Evolutionary conservation across 2,888 invertebrate genomes (phyloP).

Genomic region (Actias luna): DNA sequence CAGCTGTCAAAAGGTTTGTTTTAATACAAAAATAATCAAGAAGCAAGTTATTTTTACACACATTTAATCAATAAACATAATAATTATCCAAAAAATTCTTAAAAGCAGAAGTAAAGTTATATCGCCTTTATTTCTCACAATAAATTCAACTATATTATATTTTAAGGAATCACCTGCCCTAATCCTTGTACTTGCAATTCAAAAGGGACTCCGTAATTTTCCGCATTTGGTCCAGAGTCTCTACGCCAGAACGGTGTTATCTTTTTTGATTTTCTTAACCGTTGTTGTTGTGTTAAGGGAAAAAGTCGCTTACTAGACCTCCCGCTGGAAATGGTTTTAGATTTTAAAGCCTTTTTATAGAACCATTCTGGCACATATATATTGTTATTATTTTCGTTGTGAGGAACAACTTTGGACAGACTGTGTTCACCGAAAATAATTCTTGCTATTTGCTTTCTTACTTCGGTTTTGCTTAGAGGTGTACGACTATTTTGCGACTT

Average conservation of each 20-base stretch:
- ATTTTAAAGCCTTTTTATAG: constrained; percentile 24
- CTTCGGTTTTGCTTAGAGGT: constrained; percentile 6
- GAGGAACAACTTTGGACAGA: constrained; percentile 31
- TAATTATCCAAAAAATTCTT: background rate
- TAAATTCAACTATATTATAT: constrained; percentile 9
- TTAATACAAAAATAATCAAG: too few relatives aligned
- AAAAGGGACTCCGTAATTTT: constrained; percentile 52
- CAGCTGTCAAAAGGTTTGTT: background rate
- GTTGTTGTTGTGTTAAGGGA: constrained; percentile 38
- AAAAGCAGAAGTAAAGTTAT: background rate
- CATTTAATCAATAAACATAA: background rate
- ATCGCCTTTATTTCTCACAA: background rate
- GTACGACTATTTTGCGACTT: background rate
- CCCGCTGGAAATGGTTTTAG: constrained; percentile 9
- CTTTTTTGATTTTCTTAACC: constrained; percentile 21
- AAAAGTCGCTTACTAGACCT: constrained; percentile 29
- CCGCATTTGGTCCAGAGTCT: constrained; percentile 25
- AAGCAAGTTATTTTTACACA: background rate
- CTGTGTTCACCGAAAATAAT: constrained; percentile 19
- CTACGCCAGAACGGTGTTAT: constrained; percentile 33
- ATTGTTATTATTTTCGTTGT: constrained; percentile 33
- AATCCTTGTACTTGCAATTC: constrained; percentile 53
- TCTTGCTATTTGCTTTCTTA: constrained; percentile 21
- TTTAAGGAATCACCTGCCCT: constrained; percentile 47
- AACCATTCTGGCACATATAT: constrained; percentile 42